phyloP scores from a whole-genome alignment of 2,113 vertebrate genomes.

The Pleuronectes platessa region DNA sequence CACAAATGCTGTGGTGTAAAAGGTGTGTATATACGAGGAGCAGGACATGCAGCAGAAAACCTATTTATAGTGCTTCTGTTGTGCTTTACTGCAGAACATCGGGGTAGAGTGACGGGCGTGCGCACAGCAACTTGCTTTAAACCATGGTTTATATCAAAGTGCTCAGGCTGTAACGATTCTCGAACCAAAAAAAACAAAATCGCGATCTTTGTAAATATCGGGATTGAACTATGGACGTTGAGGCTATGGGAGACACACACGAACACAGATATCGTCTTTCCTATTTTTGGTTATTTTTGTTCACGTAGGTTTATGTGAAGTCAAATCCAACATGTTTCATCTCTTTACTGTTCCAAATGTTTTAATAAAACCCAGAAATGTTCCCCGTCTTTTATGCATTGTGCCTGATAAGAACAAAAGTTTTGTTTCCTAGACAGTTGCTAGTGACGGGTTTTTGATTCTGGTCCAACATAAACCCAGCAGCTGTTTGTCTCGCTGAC shows the following conservation, averaged over 20 bases:
- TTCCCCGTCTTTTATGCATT: background rate
- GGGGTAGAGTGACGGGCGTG: conserved; percentile 35
- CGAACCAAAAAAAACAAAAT: no score
- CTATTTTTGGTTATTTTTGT: no score
- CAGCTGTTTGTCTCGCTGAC: background rate
- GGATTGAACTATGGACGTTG: no score
- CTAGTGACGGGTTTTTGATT: background rate
- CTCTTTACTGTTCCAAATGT: no score
- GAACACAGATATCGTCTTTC: no score
- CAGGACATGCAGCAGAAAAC: conserved; percentile 42
- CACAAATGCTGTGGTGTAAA: conserved; percentile 48
- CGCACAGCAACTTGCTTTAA: conserved; percentile 32
- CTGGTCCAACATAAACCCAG: background rate
- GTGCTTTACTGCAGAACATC: conserved; percentile 54
- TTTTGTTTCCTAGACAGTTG: background rate
- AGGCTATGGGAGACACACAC: no score
- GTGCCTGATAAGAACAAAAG: conserved; percentile 25
- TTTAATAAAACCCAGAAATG: no score
- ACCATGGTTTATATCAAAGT: background rate
- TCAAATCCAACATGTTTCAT: no score
- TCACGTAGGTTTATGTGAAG: no score
- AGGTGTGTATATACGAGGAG: conserved; percentile 35
- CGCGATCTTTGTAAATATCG: no score
- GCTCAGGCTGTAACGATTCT: no score
- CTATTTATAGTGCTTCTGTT: conserved; percentile 62